These are phyloP conservation scores for Neelides sp. DNA, from an alignment of 1,140 invertebrate genomes.

Conservation along the genomic window DNA sequence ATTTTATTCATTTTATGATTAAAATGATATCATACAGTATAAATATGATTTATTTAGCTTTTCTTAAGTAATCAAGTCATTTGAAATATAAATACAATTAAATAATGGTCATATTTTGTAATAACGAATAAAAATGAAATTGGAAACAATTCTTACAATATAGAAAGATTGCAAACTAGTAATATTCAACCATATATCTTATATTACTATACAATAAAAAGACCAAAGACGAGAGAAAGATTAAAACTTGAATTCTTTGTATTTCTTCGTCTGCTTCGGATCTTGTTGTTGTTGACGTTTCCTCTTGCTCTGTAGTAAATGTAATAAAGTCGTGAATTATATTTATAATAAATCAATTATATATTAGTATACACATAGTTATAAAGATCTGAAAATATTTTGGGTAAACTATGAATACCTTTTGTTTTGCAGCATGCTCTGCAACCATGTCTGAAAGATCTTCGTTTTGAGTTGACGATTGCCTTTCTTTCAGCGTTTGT, in stretches of 20 bases:
- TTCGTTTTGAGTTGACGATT: constrained; percentile 74
- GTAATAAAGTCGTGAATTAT: constrained; percentile 6
- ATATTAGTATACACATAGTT: background rate
- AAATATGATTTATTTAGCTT: no score
- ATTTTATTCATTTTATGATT: no score
- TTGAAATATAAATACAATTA: no score
- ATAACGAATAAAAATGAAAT: no score
- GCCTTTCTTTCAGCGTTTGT: constrained; percentile 83
- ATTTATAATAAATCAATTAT: background rate
- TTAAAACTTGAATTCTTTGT: constrained; percentile 97
- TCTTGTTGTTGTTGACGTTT: constrained; percentile 72
- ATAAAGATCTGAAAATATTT: background rate
- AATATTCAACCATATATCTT: no score
- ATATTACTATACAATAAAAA: no score
- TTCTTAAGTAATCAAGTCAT: no score
- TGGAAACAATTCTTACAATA: no score
- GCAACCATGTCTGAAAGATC: constrained; percentile 97
- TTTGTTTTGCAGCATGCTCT: constrained; percentile 90
- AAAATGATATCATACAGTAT: no score
- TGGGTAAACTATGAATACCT: constrained; percentile 41
- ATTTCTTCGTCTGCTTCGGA: constrained; percentile 79
- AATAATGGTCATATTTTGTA: no score
- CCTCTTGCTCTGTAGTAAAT: constrained; percentile 69
- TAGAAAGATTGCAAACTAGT: no score
- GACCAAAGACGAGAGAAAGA: background rate